These are phyloP conservation scores for Prenolepis imparis DNA, from an alignment of 2,888 invertebrate species.

Conservation along the genomic window DNA sequence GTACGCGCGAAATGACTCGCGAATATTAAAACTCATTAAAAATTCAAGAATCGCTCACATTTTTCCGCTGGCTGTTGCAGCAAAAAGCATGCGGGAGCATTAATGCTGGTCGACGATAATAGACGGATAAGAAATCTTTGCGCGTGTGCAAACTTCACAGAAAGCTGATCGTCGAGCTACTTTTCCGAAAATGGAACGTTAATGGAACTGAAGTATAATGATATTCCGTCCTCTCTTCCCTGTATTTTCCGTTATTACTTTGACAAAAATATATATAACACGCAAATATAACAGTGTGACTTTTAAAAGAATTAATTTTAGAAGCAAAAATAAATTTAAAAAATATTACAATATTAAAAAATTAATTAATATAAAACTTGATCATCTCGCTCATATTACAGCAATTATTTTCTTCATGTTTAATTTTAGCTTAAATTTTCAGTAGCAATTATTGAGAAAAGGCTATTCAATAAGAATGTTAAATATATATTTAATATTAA, in stretches of 20 bases:
- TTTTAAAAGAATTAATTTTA: slow-evolving; percentile 34
- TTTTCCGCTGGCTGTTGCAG: neutral
- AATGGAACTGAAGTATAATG: slow-evolving; percentile 32
- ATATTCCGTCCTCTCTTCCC: neutral
- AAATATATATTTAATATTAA: neutral
- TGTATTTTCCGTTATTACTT: neutral
- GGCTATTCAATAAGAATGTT: neutral
- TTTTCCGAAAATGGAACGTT: slow-evolving; percentile 20
- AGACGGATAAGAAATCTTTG: slow-evolving; percentile 44
- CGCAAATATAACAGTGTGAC: neutral
- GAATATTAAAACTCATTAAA: slow-evolving; percentile 42
- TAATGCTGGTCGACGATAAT: slow-evolving; percentile 31
- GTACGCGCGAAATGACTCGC: slow-evolving; percentile 21
- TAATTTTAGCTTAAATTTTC: slow-evolving; percentile 10
- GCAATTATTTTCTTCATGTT: slow-evolving; percentile 10
- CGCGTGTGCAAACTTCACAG: slow-evolving; percentile 20
- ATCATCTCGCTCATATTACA: slow-evolving; percentile 20
- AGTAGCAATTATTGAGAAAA: slow-evolving; percentile 8
- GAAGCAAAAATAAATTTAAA: neutral
- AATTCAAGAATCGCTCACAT: slow-evolving; percentile 32
- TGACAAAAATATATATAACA: neutral
- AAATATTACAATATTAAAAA: neutral
- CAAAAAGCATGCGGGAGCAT: slow-evolving; percentile 23
- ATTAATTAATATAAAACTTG: neutral
- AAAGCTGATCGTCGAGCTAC: slow-evolving; percentile 20